These are phyloP conservation scores for Spizella passerina DNA, from an alignment of 2,797 vertebrate species.

Conservation along the genomic window DNA sequence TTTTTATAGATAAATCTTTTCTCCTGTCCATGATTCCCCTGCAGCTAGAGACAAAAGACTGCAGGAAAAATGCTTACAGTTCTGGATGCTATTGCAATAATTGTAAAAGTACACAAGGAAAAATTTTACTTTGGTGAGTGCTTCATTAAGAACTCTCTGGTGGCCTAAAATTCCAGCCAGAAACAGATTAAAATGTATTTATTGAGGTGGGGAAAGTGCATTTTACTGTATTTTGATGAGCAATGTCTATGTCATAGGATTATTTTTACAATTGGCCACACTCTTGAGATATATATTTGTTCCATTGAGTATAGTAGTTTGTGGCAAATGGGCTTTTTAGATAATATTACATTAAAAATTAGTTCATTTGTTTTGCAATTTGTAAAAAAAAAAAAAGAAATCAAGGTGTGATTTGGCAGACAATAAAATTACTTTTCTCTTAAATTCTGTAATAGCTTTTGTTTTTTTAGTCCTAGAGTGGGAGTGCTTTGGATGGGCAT, in stretches of 20 bases:
- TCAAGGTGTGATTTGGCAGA: neutral
- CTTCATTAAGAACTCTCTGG: constrained; percentile 55
- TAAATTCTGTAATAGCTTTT: neutral
- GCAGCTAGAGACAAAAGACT: neutral
- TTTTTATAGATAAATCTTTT: constrained; percentile 17
- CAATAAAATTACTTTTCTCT: constrained; percentile 60
- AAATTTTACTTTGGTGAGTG: constrained; percentile 13
- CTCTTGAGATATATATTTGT: constrained; percentile 36
- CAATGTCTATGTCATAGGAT: constrained; percentile 67
- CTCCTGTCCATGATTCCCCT: constrained; percentile 26
- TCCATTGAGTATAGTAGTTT: neutral
- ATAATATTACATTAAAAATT: neutral
- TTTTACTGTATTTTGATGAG: constrained; percentile 82
- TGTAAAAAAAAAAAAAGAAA: neutral
- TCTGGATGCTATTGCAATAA: constrained; percentile 53
- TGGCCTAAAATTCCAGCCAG: constrained; percentile 59
- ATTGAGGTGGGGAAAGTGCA: constrained; percentile 79
- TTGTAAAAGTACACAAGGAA: constrained; percentile 17
- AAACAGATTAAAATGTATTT: constrained; percentile 76
- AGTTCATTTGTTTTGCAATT: neutral
- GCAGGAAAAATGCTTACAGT: neutral
- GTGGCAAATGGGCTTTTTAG: constrained; percentile 10
- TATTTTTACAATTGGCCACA: constrained; percentile 28
- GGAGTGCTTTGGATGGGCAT: neutral
- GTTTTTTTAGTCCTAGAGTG: neutral